Evolutionary conservation across 2,113 vertebrate species (phyloP), one percentile per base, ranked within the genome.

Genomic region (Neogobius melanostomus): DNA sequence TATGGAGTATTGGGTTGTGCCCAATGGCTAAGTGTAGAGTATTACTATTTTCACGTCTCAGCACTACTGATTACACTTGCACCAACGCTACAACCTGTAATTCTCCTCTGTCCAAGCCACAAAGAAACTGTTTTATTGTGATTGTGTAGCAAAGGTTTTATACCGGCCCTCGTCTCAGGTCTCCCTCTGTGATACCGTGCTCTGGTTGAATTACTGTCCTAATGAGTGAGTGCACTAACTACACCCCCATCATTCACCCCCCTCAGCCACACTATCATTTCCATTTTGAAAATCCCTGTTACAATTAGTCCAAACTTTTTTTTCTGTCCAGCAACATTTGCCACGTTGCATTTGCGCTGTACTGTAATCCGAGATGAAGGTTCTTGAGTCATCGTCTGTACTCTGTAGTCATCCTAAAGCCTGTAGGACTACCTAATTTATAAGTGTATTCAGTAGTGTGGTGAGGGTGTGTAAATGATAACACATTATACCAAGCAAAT

Each of bases 171-270:
- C 76, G 76, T 51, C 82, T 75, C 3, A 52, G 78, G 64, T 66
- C 77, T 54, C 75, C 62, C 71, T 87, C 76, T 78, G 70, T 85
- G 82, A 85, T 83, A 73, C 77, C 57, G 73, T 56, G 71, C 74
- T 64, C 75, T 62, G 74, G 71, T 81, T 84, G 81, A 88, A 81
- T 86, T 83, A 85, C 72, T 74, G 83, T 85, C 83, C 76, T 90
- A 90, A 91, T 89, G 87, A 90, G 76, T 62, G 73, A 71, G 84
- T 81, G 75, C 76, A 49, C 78, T 70, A 82, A 81, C 45, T 46
- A 71, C 72, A 76, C 78, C 79, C 77, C 85, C 78, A 85, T 90
- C 85, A 80, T 77, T 84, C 83, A 80, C 70, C 14, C 17, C 72
- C 67, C 42, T 16, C 72, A 80, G 84, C 77, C 43, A 79, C 17